Evolutionary conservation across 2,797 vertebrate genomes (phyloP).

Genomic region (Manis pentadactyla): DNA sequence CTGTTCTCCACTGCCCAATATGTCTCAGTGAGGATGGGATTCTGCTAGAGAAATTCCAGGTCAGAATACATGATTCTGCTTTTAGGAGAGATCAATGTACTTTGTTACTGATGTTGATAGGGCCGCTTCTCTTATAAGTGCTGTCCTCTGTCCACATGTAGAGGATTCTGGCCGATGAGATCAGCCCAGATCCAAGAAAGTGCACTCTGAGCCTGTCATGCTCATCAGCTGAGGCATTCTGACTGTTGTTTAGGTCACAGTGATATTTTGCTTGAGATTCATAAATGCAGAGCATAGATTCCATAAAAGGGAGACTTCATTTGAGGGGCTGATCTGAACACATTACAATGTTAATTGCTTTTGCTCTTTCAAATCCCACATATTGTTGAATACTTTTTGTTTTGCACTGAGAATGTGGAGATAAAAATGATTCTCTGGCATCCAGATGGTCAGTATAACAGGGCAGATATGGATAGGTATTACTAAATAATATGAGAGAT

Average conservation of each 20-base stretch:
- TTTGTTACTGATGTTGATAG: not conserved
- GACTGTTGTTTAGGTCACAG: no score
- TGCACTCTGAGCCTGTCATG: not conserved
- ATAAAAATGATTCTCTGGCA: not conserved
- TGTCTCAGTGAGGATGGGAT: not conserved
- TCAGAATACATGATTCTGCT: not conserved
- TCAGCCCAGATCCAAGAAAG: not conserved
- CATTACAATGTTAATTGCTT: not conserved
- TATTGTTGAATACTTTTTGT: not conserved
- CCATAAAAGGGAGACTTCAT: not conserved
- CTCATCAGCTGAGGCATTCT: not conserved
- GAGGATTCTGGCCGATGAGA: not conserved
- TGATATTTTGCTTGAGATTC: not conserved
- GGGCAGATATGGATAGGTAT: not conserved
- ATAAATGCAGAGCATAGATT: not conserved
- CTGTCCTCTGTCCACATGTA: not conserved
- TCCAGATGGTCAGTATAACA: not conserved
- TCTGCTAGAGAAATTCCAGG: not conserved
- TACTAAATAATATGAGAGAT: not conserved
- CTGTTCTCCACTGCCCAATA: not conserved
- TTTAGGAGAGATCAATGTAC: not conserved
- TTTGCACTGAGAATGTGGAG: not conserved
- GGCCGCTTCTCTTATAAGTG: not conserved
- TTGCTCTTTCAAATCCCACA: not conserved
- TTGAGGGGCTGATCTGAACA: not conserved